A percentile compares a stretch with the other conserved stretches of the same genome.
These are phyloP conservation scores for Zosterops pallidus DNA, from an alignment of 2,113 vertebrate species.

Conservation along the genomic window DNA sequence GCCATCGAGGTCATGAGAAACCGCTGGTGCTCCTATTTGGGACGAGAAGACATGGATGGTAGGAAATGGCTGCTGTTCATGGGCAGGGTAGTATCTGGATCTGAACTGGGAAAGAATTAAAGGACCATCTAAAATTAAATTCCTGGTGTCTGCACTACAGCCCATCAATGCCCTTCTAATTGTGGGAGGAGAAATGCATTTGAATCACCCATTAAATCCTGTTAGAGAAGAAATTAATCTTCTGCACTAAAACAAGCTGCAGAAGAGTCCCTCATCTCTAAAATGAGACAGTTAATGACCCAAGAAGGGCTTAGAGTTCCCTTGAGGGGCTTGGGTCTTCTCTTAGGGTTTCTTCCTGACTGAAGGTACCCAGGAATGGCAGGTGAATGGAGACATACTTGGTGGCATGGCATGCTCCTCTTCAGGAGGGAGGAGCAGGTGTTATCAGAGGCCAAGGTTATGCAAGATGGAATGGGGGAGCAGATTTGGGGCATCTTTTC, in stretches of 20 bases:
- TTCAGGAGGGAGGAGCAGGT: neutral
- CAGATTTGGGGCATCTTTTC: neutral
- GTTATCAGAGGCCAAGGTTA: neutral
- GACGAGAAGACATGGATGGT: constrained; percentile 90
- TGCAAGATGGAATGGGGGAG: neutral
- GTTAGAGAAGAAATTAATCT: neutral
- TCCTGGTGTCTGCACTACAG: neutral
- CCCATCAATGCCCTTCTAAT: rapidly evolving
- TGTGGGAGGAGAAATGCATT: neutral
- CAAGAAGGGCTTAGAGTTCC: neutral
- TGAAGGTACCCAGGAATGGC: neutral
- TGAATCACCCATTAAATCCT: neutral
- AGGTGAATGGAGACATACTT: neutral
- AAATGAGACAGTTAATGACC: neutral
- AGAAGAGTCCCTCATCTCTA: neutral
- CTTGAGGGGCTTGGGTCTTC: neutral
- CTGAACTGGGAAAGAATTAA: neutral
- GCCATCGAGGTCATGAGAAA: constrained; percentile 88
- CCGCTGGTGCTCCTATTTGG: constrained; percentile 93
- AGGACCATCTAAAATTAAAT: neutral
- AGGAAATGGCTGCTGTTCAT: neutral
- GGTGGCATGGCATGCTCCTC: rapidly evolving
- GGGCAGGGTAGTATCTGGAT: neutral
- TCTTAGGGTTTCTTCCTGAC: neutral
- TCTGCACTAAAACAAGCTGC: neutral